A percentile compares a stretch with the other conserved stretches of the same genome.
phyloP scores from a whole-genome alignment of 2,113 vertebrate genomes.

The Lethenteron reissneri region DNA sequence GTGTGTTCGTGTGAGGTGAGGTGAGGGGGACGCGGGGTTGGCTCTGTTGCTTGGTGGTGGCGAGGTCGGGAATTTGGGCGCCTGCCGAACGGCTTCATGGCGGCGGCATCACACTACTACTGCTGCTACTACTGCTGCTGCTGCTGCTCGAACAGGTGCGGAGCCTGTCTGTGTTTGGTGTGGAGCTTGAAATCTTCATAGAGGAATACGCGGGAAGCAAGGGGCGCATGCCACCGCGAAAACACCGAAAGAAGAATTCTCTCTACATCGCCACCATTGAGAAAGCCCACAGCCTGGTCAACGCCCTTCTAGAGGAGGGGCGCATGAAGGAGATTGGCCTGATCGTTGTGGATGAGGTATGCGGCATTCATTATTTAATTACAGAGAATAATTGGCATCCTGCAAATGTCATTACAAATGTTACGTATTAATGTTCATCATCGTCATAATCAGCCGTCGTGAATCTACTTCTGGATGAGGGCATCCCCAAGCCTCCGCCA shows the following conservation, averaged over 20 bases:
- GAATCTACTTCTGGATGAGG: no score
- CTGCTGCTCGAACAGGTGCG: conserved; percentile 34
- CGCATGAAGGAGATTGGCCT: conserved; percentile 43
- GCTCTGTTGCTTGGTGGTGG: no score
- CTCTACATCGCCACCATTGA: conserved; percentile 78
- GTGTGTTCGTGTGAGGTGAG: no score
- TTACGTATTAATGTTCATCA: neutral
- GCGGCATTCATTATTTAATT: conserved; percentile 5
- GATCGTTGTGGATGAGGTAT: conserved; percentile 78
- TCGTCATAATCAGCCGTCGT: no score
- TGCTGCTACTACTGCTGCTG: neutral
- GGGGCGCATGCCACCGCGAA: conserved; percentile 66
- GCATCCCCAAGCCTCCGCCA: neutral
- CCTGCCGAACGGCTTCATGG: no score
- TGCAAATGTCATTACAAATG: neutral
- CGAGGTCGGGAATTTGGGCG: no score
- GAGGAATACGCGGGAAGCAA: conserved; percentile 93
- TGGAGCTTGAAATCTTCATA: conserved; percentile 74
- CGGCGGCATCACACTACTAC: no score
- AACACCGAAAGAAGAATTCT: conserved; percentile 14
- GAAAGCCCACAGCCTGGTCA: conserved; percentile 66
- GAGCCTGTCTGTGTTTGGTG: conserved; percentile 45
- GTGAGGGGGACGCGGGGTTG: no score
- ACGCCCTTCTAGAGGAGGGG: conserved; percentile 53
- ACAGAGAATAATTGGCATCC: no score